Evolutionary conservation across 1,140 invertebrate genomes (phyloP).

Genomic region (Lucilia sericata): DNA sequence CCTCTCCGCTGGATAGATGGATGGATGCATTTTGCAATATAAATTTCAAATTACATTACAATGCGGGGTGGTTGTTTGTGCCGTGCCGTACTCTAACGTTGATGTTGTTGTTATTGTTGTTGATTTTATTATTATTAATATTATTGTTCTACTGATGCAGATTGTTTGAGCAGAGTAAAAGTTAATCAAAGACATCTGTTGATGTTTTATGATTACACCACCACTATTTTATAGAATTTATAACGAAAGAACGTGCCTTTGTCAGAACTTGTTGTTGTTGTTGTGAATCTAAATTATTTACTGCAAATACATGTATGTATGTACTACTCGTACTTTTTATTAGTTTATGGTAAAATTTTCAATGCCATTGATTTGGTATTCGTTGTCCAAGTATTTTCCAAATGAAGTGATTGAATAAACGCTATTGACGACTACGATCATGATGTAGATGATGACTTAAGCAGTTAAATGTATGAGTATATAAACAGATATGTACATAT

Average conservation of each 20-base stretch:
- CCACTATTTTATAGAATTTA: too few species aligned
- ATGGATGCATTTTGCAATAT: conserved; percentile 1
- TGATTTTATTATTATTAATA: conserved; percentile 20
- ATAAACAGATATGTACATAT: too few species aligned
- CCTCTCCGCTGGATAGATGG: not conserved
- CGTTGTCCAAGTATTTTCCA: not conserved
- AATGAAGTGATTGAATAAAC: conserved; percentile 6
- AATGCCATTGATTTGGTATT: not conserved
- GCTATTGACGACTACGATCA: not conserved
- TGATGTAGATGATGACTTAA: too few species aligned
- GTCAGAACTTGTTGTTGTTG: too few species aligned
- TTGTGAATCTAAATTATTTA: too few species aligned
- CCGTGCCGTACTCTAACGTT: not conserved
- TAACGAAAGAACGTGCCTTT: too few species aligned
- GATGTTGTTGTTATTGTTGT: not conserved
- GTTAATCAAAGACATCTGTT: conserved; percentile 44
- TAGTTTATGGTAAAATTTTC: not conserved
- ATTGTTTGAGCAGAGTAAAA: conserved; percentile 33
- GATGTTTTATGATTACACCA: conserved; percentile 1
- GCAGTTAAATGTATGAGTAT: too few species aligned
- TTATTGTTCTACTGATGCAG: not conserved
- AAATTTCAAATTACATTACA: conserved; percentile 22
- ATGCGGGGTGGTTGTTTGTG: not conserved
- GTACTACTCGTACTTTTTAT: not conserved
- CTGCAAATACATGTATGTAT: too few species aligned